These are phyloP conservation scores for Eupithecia inturbata DNA, from an alignment of 2,888 invertebrate genomes.

Conservation along the genomic window DNA sequence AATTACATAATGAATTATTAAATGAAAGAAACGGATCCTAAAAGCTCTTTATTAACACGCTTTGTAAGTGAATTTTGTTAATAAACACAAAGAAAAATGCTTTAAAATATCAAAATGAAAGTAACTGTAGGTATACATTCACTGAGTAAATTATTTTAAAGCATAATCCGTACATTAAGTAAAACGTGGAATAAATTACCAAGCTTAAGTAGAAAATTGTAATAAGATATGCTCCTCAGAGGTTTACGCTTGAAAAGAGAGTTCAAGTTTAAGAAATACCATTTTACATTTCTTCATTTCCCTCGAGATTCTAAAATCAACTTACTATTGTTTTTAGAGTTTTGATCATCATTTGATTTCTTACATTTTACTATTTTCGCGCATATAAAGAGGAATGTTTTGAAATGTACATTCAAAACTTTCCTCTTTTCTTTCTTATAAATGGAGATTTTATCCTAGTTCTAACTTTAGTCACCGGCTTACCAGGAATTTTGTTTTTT, in stretches of 20 bases:
- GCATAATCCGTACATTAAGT: conserved; percentile 13
- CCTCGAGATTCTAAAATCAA: background rate
- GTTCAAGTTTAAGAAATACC: conserved; percentile 4
- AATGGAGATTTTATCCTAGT: background rate
- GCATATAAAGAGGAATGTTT: background rate
- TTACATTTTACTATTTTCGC: background rate
- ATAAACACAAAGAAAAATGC: background rate
- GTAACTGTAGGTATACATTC: background rate
- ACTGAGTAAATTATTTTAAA: conserved; percentile 14
- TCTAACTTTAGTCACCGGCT: background rate
- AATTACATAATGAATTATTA: too few species aligned
- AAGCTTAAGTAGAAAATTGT: conserved; percentile 10
- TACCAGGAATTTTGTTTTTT: background rate
- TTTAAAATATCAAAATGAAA: conserved; percentile 1
- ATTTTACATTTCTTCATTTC: background rate
- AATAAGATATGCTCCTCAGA: conserved; percentile 11
- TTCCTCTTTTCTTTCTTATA: too few species aligned
- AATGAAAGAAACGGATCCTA: background rate
- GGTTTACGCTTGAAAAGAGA: conserved; percentile 25
- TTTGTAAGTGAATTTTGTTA: background rate
- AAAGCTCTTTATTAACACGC: background rate
- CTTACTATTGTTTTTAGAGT: background rate
- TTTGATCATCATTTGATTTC: too few species aligned
- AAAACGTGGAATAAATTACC: conserved; percentile 15
- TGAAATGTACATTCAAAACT: background rate